A percentile compares a stretch with the other conserved stretches of the same genome.
Evolutionary conservation across 2,888 invertebrate genomes (phyloP).

Genomic region (Calliphora vomitoria): DNA sequence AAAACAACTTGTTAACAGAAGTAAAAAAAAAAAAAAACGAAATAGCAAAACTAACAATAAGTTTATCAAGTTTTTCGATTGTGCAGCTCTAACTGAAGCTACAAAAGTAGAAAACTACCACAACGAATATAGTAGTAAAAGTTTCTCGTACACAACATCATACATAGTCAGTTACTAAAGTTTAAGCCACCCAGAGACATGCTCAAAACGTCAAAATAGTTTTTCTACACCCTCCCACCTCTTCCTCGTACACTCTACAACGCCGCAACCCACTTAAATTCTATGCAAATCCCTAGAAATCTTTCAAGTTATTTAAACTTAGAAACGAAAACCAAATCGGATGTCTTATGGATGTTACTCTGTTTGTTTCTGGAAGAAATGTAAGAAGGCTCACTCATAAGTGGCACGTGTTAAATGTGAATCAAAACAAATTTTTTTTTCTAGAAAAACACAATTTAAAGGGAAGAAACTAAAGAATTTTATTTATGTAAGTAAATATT

Average conservation of each 20-base stretch:
- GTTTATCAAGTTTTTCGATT: slow-evolving; percentile 40
- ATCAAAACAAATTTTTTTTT: not conserved
- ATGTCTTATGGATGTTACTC: slow-evolving; percentile 4
- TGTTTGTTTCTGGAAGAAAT: not conserved
- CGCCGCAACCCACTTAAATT: not conserved
- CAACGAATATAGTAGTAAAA: slow-evolving; percentile 5
- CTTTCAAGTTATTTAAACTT: slow-evolving; percentile 18
- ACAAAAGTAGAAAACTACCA: not conserved
- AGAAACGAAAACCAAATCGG: slow-evolving; percentile 6
- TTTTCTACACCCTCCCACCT: not conserved
- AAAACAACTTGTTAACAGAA: slow-evolving; percentile 30
- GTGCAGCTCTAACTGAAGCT: slow-evolving; percentile 4
- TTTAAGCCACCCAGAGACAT: slow-evolving; percentile 31
- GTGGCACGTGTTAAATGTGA: slow-evolving; percentile 27
- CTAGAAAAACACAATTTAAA: not conserved
- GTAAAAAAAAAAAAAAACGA: not conserved
- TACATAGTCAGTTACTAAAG: slow-evolving; percentile 8
- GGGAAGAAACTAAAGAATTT: not conserved
- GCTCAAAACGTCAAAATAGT: slow-evolving; percentile 3
- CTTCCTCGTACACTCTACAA: too few relatives aligned
- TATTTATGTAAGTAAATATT: not conserved
- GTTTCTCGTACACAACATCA: not conserved
- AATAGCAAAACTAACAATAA: slow-evolving; percentile 1
- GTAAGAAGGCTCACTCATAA: not conserved
- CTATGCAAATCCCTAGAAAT: slow-evolving; percentile 38